phyloP scores from a whole-genome alignment of 1,140 invertebrate species.

The Drosophila equinoxialis region DNA sequence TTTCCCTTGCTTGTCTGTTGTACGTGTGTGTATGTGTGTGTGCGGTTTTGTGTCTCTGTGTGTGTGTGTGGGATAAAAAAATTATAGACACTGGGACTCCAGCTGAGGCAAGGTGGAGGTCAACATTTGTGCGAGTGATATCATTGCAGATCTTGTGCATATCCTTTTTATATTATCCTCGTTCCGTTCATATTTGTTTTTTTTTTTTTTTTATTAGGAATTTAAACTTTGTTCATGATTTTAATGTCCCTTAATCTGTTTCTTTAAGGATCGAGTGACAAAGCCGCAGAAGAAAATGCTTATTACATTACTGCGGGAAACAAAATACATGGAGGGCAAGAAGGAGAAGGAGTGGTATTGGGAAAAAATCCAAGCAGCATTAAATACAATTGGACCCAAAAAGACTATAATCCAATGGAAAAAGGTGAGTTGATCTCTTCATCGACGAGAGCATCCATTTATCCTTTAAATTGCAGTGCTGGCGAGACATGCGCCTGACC shows the following conservation, averaged over 20 bases:
- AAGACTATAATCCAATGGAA: conserved; percentile 83
- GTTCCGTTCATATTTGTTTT: neutral
- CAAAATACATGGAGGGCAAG: conserved; percentile 81
- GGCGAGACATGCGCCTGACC: conserved; percentile 80
- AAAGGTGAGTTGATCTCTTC: conserved; percentile 50
- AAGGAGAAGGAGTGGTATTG: conserved; percentile 82
- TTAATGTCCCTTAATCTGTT: conserved; percentile 43
- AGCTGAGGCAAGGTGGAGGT: conserved; percentile 7
- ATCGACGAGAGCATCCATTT: neutral
- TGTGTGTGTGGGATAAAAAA: conserved; percentile 24
- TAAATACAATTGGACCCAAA: conserved; percentile 79
- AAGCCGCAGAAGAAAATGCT: conserved; percentile 82
- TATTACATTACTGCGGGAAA: conserved; percentile 77
- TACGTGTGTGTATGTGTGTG: conserved; percentile 15
- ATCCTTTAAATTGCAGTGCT: conserved; percentile 52
- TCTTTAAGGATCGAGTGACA: conserved; percentile 80
- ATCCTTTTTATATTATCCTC: neutral
- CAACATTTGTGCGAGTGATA: conserved; percentile 4
- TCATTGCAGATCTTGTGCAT: neutral
- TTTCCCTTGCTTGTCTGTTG: conserved; percentile 26
- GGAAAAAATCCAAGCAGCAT: conserved; percentile 79
- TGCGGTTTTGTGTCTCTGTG: conserved; percentile 6
- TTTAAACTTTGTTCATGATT: conserved; percentile 17
- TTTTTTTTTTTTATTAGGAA: too few species aligned
- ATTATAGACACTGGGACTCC: conserved; percentile 9